phyloP scores from a whole-genome alignment of 2,888 invertebrate genomes.

The Dicyrtoma fusca region DNA sequence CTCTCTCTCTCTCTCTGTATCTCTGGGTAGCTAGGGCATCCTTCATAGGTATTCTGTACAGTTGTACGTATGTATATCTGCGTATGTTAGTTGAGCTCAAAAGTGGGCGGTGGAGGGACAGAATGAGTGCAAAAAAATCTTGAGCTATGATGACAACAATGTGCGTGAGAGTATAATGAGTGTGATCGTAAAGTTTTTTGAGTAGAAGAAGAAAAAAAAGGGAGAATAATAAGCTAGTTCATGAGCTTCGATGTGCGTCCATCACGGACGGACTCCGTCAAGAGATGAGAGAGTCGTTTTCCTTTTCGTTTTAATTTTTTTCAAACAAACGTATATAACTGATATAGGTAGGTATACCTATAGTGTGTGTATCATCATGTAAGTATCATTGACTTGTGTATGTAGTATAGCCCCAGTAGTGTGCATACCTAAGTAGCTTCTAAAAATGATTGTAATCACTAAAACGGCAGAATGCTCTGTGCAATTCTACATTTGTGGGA shows the following conservation, averaged over 20 bases:
- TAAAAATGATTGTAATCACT: neutral
- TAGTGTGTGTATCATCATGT: no score
- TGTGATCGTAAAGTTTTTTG: constrained; percentile 18
- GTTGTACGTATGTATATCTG: no score
- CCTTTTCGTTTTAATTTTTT: neutral
- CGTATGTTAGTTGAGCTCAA: no score
- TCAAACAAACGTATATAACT: neutral
- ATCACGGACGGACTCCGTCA: constrained; percentile 14
- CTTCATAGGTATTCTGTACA: no score
- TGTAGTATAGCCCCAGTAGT: no score
- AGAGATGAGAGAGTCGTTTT: neutral
- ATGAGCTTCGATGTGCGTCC: constrained; percentile 29
- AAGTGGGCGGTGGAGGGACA: constrained; percentile 9
- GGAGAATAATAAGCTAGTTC: constrained; percentile 14
- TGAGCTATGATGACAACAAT: constrained; percentile 31
- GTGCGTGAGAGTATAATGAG: constrained; percentile 31
- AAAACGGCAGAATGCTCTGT: neutral
- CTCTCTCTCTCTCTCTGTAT: no score
- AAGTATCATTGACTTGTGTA: no score
- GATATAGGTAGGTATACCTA: neutral
- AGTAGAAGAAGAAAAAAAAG: neutral
- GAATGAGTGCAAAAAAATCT: neutral
- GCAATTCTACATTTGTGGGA: neutral
- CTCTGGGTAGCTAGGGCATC: no score
- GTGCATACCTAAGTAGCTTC: no score